These are phyloP conservation scores for Psilanteris sp. DNA, from an alignment of 1,140 invertebrate species.

Conservation along the genomic window DNA sequence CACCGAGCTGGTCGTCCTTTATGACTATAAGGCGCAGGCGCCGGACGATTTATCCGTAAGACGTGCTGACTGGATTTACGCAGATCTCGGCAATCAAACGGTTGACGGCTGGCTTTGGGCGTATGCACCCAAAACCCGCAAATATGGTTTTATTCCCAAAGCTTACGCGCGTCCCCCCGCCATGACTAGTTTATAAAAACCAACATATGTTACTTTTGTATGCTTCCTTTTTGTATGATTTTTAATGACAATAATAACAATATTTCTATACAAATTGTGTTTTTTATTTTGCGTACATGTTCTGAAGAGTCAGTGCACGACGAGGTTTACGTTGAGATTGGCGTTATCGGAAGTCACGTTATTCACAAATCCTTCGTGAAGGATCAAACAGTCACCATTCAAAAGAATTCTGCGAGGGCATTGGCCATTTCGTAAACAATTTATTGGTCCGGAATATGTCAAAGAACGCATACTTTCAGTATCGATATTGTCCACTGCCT, in stretches of 20 bases:
- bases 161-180: constrained; percentile 95
- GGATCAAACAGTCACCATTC: constrained; percentile 74
- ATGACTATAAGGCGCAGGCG: constrained; percentile 96
- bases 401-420: constrained; percentile 70
- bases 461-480: constrained; percentile 70
- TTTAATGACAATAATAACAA: constrained; percentile 64
- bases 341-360: constrained; percentile 70
- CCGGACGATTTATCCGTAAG: constrained; percentile 94
- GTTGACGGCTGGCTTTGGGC: constrained; percentile 97
- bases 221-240: constrained; percentile 58
- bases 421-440: constrained; percentile 71
- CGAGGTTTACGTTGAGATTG: constrained; percentile 74
- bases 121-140: constrained; percentile 93
- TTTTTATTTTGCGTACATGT: background rate
- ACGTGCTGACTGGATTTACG: constrained; percentile 96
- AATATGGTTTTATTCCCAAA: constrained; percentile 97
- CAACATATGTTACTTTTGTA: constrained; percentile 48
- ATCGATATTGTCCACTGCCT: constrained; percentile 72
- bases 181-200: constrained; percentile 89
- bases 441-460: constrained; percentile 75
- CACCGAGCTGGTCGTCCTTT: constrained; percentile 94
- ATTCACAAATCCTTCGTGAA: constrained; percentile 73
- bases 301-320: constrained; percentile 66
- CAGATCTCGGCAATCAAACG: constrained; percentile 94
- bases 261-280: constrained; percentile 64